Evolutionary conservation across 2,797 vertebrate genomes (phyloP), one percentile per base, ranked within the genome.

Genomic region (Austrolebias charrua): DNA sequence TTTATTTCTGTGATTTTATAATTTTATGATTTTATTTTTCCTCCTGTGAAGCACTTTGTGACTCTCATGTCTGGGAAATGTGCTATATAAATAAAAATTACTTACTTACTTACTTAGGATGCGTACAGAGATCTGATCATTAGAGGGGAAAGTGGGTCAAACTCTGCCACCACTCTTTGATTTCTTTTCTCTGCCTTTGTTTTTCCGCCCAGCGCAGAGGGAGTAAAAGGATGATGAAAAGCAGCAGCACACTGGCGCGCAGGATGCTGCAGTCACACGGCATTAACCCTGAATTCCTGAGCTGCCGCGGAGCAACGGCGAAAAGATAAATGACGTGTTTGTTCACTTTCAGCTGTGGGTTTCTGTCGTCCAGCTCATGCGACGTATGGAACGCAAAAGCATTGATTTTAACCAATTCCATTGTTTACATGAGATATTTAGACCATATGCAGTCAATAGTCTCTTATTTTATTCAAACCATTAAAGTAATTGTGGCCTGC

Each of bases 101-200:
- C n/a, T n/a, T n/a, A n/a, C n/a, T n/a, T n/a, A n/a, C n/a, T n/a
- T n/a, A n/a, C n/a, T n/a, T 31, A 19, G 35, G 35, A 38, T 24
- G 31, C 4, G 18, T 4, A n/a, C n/a, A 59, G 15, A 53, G 66
- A 4, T 31, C 12, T 52, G 60, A 62, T 59, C 58, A 58, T 76
- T 54, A 75, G 60, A 71, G 48, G 35, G 35, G 66, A 63, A 78
- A 60, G 69, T 53, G 70, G 56, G 69, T 77, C 58, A 62, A 76
- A 74, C 18, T 15, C 43, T 10, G 45, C 31, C 16, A 58, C 33
- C 28, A 46, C 31, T 52, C 74, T 71, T 59, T 78, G 7, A 11
- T 61, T 49, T 49, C 46, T 57, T 55, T 38, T 8, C 58, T 71
- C 3, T 42, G 43, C 14, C 52, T 65, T 57, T 66, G 52, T 63